Conservation (phyloP, 2,888 invertebrate genomes). For the Trichopoda pennipes region DNA sequence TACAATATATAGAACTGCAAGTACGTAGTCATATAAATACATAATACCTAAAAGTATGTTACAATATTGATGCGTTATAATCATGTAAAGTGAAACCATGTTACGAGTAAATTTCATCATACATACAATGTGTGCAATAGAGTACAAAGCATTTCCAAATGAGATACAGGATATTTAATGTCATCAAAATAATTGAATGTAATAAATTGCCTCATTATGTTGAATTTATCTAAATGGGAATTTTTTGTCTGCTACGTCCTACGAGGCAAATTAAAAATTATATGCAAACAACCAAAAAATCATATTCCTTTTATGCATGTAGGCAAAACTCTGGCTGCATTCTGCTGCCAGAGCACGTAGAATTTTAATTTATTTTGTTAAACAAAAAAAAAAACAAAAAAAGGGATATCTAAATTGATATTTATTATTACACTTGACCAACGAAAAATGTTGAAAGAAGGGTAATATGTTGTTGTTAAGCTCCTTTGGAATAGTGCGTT, state of each 20-base stretch:
- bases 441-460: conserved; percentile 16
- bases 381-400: background rate
- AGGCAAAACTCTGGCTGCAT: conserved; percentile 1
- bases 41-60: conserved; percentile 18
- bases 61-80: background rate
- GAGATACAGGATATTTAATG: conserved; percentile 71
- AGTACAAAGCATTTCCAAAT: background rate
- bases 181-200: conserved; percentile 81
- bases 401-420: conserved; percentile 23
- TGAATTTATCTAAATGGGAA: conserved; percentile 62
- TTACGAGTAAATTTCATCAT: conserved; percentile 1
- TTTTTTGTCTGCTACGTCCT: background rate
- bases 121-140: background rate
- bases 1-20: background rate
- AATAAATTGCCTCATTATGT: conserved; percentile 81
- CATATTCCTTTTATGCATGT: background rate
- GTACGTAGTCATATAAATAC: background rate
- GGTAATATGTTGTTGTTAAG: conserved; percentile 43
- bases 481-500: background rate
- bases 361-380: conserved; percentile 24
- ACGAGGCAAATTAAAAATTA: conserved; percentile 58
- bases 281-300: conserved; percentile 8
- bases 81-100: background rate
- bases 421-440: conserved; percentile 44
- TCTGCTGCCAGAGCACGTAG: background rate